Evolutionary conservation across 2,888 invertebrate species (phyloP), one percentile per base, ranked within the genome.

Genomic region (Polietes domitor): DNA sequence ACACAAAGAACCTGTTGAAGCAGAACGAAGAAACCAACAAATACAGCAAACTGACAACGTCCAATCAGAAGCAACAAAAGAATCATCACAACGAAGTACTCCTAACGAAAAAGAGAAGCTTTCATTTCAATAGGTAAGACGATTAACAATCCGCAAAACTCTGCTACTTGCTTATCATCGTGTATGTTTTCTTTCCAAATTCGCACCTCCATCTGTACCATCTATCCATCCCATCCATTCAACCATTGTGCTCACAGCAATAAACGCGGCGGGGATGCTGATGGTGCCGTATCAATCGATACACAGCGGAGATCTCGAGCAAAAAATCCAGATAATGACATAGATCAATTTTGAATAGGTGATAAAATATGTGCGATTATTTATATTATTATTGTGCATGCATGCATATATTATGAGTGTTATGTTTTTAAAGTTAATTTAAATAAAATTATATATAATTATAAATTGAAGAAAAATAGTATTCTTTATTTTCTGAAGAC

Each of bases 291-390:
- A 63, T 72, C 65, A 77, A 80, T 65, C 41, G 43, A 68, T 43
- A 15, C 43, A 2, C 68, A 68, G 68, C 78, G 80, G 75, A 78
- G 84, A 84, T 72, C 80, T 78, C 75, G 50, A 65, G 53, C 32
- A 41, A 81, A 58, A 12, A 43, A 21, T 61, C 5, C 68, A 50
- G 84, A 84, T 43, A 81, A 61, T 61, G 84, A 84, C 55, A 65
- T 77, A 65, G 83, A 83, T 80, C 83, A 80, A 71, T 83, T 83
- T 74, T 83, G 80, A 68, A 43, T 43, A 68, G 24, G 68, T 68
- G 68, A 24, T 68, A 68, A 41, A 61, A 61, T 61, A 61, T 68
- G 68, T 68, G 68, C 68, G 43, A 68, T 68, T 41, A 68, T 68
- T 43, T 68, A 41, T 41, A 41, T 24, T 32, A 41, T 24, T 32